Evolutionary conservation across 2,888 invertebrate genomes (phyloP).

Genomic region (Napeogenes sylphis): DNA sequence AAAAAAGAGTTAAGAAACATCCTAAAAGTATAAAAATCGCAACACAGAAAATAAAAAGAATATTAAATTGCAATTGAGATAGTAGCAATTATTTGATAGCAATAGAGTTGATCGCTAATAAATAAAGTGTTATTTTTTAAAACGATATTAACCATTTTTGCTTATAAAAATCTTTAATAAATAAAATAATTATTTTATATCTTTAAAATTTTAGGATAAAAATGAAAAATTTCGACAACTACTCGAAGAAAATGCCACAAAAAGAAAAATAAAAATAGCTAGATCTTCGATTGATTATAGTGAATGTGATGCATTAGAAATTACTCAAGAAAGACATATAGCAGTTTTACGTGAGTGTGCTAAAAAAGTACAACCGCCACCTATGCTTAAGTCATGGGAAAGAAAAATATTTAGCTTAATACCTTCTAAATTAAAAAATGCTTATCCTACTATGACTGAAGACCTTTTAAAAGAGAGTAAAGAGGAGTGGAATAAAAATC

Average conservation of each 20-base stretch:
- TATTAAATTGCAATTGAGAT: no score
- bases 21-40: no score
- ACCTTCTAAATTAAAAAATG: constrained; percentile 72
- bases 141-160: no score
- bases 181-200: no score
- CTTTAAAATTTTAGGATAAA: constrained; percentile 57
- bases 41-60: no score
- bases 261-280: constrained; percentile 58
- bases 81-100: no score
- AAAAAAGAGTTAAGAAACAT: no score
- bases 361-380: constrained; percentile 76
- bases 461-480: constrained; percentile 76
- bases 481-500: constrained; percentile 77
- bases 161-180: no score
- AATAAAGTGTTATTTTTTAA: no score
- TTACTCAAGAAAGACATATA: constrained; percentile 73
- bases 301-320: constrained; percentile 67
- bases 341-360: constrained; percentile 77
- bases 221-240: constrained; percentile 59
- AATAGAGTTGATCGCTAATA: no score
- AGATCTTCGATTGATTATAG: constrained; percentile 48
- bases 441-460: constrained; percentile 74
- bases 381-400: constrained; percentile 80
- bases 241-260: constrained; percentile 61
- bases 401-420: constrained; percentile 78